Percentiles rank a stretch among this genome's conserved stretches.
Evolutionary conservation across 2,113 vertebrate genomes (phyloP).

Genomic region (Ochotona curzoniae): DNA sequence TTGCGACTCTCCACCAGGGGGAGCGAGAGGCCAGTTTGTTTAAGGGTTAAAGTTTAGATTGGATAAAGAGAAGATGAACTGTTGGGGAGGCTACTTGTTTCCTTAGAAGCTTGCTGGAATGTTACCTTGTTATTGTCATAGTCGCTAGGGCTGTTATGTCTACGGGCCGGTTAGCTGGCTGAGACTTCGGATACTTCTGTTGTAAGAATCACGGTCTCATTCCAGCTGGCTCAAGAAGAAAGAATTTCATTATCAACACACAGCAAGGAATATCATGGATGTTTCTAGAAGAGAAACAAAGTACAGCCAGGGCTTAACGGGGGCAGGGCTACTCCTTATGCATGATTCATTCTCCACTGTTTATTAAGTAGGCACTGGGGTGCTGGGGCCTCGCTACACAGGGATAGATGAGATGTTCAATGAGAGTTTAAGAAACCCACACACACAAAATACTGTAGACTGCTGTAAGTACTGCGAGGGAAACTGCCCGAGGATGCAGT

Average conservation of each 20-base stretch:
- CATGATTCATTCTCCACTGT: neutral
- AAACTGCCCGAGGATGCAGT: neutral
- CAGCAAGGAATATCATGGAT: conserved; percentile 4
- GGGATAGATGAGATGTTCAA: neutral
- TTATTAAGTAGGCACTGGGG: neutral
- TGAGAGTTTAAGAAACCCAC: neutral
- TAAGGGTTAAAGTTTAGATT: conserved; percentile 57
- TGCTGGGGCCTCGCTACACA: neutral
- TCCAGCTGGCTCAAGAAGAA: conserved; percentile 64
- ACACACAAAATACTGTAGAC: neutral
- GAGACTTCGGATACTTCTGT: neutral
- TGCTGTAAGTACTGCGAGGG: neutral
- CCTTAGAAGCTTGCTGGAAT: neutral
- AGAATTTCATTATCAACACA: conserved; percentile 57
- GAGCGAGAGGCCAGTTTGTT: conserved; percentile 58
- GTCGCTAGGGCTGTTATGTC: neutral
- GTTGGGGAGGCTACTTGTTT: neutral
- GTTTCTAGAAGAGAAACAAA: conserved; percentile 41
- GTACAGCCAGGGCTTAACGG: neutral
- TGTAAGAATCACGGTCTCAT: neutral
- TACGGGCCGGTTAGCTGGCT: neutral
- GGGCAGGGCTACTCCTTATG: neutral
- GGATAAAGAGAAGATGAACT: neutral
- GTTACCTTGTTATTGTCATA: conserved; percentile 15
- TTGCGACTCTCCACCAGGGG: conserved; percentile 55